These are phyloP conservation scores for Taphrorychus bicolor DNA, from an alignment of 2,888 invertebrate species.

Conservation along the genomic window DNA sequence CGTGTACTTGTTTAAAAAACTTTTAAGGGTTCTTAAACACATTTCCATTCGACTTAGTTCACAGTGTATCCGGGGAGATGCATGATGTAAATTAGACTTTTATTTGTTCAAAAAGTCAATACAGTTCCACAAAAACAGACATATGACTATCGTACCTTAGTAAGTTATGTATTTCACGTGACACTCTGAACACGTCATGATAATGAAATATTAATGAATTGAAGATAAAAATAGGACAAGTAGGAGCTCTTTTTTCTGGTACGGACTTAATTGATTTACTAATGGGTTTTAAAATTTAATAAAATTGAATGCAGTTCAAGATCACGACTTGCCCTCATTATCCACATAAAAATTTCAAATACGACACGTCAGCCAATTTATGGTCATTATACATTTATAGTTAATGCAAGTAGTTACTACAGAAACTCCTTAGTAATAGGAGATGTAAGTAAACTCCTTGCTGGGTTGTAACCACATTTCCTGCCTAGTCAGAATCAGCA, in stretches of 20 bases:
- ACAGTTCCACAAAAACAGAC: too few relatives aligned
- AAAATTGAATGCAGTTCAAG: not conserved
- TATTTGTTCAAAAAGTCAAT: too few relatives aligned
- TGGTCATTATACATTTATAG: too few relatives aligned
- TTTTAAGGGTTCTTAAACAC: too few relatives aligned
- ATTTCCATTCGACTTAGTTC: not conserved
- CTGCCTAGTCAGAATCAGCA: too few relatives aligned
- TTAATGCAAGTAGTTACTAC: too few relatives aligned
- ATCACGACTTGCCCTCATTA: not conserved
- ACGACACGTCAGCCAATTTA: not conserved
- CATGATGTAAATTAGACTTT: too few relatives aligned
- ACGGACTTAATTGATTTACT: not conserved
- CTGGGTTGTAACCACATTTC: too few relatives aligned
- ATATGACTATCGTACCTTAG: too few relatives aligned
- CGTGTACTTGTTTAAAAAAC: too few relatives aligned
- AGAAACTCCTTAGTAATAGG: too few relatives aligned
- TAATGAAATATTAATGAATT: not conserved
- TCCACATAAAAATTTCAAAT: not conserved
- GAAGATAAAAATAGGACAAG: not conserved
- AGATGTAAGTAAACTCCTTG: too few relatives aligned
- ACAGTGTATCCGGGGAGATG: not conserved
- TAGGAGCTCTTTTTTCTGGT: not conserved
- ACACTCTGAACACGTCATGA: not conserved
- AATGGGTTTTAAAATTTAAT: not conserved
- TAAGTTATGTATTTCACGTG: not conserved